Base-by-base conservation (phyloP, 2,113 vertebrate species). In the Parus major region DNA sequence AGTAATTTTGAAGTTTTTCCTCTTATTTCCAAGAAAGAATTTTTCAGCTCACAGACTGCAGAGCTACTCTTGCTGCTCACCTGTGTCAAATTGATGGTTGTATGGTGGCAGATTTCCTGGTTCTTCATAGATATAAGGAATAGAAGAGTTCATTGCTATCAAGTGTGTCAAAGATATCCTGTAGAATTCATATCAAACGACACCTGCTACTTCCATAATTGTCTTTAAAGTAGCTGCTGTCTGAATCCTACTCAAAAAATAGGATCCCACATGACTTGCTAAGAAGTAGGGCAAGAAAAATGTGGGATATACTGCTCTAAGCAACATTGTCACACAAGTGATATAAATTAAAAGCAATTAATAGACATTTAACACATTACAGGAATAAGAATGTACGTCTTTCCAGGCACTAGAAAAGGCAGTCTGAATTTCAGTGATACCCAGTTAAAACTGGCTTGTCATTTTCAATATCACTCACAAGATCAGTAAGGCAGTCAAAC, bases 401-500 rank as follows among this genome's bases (percentile, higher is more conserved):
- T 78, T 29, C 39, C 80, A 97, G 94, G 85, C 93, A 93, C 94
- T 86, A 77, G 69, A 92, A 82, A 88, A 88, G 56, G 69, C 80
- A 71, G 63, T 55, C 81, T 84, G 75, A 94, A 69, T 82, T 82
- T 76, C 66, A 92, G 59, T 42, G 53, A 57, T 82, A 55, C 2
- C 16, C 50, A 78, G 55, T 55, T 92, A 55, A 69, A 75, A 79
- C 50, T 66, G 42, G 33, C 57, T 69, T 66, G 55, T 68, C 63
- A 33, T 72, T 92, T 91, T 69, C 84, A 56, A 0, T 41, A 77
- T 73, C 63, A 23, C 78, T 87, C 56, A 72, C 6, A 63, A 86
- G 60, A 92, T 82, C 59, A 72, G 42, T 94, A 96, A 96, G 95
- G 94, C 93, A 96, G 76, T 64, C 60, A 77, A 83, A 85, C 68